Conservation (phyloP, 2,113 vertebrate genomes). For the Ivindomyrus marchei region DNA sequence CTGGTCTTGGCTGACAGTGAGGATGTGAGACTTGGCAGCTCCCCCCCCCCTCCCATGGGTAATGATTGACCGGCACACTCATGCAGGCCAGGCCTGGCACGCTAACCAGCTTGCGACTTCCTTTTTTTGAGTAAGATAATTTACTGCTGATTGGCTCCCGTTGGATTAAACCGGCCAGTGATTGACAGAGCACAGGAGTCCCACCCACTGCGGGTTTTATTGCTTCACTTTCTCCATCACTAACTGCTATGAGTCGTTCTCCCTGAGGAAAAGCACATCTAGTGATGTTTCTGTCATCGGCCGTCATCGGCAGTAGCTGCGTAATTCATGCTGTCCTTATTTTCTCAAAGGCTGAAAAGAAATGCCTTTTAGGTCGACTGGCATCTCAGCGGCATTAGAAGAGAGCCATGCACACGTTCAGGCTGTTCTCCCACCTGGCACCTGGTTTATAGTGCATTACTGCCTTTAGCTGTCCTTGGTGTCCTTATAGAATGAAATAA, state of each 20-base stretch:
- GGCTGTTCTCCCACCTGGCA: not conserved
- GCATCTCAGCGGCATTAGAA: not conserved
- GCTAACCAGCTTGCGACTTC: not conserved
- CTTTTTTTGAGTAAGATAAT: not conserved
- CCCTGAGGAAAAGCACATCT: not conserved
- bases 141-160: not conserved
- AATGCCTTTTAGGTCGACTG: not conserved
- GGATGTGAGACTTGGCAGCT: not conserved
- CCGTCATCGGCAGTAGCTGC: not conserved
- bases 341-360: not conserved
- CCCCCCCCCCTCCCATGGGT: not conserved
- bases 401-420: not conserved
- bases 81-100: not conserved
- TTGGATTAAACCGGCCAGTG: not conserved
- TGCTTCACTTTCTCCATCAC: not conserved
- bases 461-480: not conserved
- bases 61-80: not conserved
- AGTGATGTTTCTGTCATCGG: not conserved
- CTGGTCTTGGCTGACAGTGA: not conserved
- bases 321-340: not conserved
- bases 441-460: not conserved
- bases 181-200: not conserved
- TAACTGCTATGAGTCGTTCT: not conserved
- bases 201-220: not conserved
- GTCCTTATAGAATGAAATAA: conserved; percentile 3